A percentile compares a stretch with the other conserved stretches of the same genome.
Evolutionary conservation across 2,888 invertebrate species (phyloP).

Genomic region (Allolobophora icterica): DNA sequence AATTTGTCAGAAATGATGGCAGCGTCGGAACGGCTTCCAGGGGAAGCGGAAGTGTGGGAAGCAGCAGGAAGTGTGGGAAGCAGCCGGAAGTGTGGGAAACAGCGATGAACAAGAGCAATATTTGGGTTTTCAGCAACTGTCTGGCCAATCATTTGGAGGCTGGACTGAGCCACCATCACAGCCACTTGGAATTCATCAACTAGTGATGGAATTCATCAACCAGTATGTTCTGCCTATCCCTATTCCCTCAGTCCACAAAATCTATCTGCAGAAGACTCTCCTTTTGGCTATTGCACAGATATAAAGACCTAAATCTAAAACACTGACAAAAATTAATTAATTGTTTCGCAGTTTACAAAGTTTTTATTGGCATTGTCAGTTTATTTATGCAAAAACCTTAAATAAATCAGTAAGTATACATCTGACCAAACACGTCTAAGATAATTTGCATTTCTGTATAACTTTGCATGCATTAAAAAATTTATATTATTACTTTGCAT

Average conservation of each 20-base stretch:
- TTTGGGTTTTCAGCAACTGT: conserved; percentile 1
- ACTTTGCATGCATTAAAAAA: too few species aligned
- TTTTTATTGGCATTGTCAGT: too few species aligned
- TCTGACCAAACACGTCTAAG: too few species aligned
- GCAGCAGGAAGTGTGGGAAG: too few species aligned
- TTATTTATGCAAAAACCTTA: too few species aligned
- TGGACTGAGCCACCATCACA: neutral
- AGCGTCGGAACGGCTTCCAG: neutral
- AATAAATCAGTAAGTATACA: too few species aligned
- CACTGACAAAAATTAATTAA: too few species aligned
- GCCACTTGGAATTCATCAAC: neutral
- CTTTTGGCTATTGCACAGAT: neutral
- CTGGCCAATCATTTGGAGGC: neutral
- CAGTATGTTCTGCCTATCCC: neutral
- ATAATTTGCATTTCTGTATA: too few species aligned
- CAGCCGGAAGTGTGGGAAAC: neutral
- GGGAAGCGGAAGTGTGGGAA: neutral
- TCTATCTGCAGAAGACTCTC: neutral
- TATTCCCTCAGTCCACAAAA: neutral
- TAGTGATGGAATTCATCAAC: too few species aligned
- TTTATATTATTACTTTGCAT: too few species aligned
- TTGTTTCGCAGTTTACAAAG: too few species aligned
- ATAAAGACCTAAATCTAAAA: neutral
- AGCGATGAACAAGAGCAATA: neutral
- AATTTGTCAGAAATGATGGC: neutral